Percentiles rank a stretch among this genome's conserved stretches.
These are phyloP conservation scores for Prionace glauca DNA, from an alignment of 2,797 vertebrate genomes.

Conservation along the genomic window DNA sequence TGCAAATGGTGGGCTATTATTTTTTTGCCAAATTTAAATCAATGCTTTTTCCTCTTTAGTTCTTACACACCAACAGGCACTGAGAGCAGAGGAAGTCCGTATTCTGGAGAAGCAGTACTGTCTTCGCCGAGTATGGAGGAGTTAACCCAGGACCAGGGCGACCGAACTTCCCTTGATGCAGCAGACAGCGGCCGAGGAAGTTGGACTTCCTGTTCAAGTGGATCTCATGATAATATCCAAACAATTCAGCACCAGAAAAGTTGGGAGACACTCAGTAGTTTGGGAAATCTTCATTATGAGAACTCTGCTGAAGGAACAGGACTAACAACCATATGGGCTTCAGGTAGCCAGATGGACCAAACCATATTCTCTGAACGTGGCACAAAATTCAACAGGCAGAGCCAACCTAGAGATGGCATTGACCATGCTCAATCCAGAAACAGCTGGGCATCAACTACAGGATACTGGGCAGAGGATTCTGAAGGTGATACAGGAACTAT, in stretches of 20 bases:
- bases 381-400: constrained; percentile 62
- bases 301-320: constrained; percentile 60
- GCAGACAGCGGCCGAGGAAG: constrained; percentile 95
- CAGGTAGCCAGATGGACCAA: constrained; percentile 62
- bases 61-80: constrained; percentile 77
- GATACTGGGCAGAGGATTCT: constrained; percentile 95
- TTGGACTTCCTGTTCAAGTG: constrained; percentile 97
- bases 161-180: constrained; percentile 87
- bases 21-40: neutral
- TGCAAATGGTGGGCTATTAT: neutral
- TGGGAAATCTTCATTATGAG: constrained; percentile 67
- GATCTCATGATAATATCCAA: constrained; percentile 97
- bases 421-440: constrained; percentile 80
- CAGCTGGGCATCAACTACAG: constrained; percentile 86
- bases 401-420: constrained; percentile 61
- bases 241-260: constrained; percentile 94
- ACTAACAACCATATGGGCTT: constrained; percentile 52
- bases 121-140: constrained; percentile 94
- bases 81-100: constrained; percentile 77
- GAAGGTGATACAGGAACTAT: constrained; percentile 97
- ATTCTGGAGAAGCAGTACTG: constrained; percentile 75
- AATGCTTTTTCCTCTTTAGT: constrained; percentile 50
- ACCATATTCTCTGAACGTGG: constrained; percentile 67
- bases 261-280: constrained; percentile 86
- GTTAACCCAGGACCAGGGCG: constrained; percentile 91